A percentile compares a stretch with the other conserved stretches of the same genome.
Conservation (phyloP, 1,140 invertebrate genomes). For the Polyergus mexicanus region DNA sequence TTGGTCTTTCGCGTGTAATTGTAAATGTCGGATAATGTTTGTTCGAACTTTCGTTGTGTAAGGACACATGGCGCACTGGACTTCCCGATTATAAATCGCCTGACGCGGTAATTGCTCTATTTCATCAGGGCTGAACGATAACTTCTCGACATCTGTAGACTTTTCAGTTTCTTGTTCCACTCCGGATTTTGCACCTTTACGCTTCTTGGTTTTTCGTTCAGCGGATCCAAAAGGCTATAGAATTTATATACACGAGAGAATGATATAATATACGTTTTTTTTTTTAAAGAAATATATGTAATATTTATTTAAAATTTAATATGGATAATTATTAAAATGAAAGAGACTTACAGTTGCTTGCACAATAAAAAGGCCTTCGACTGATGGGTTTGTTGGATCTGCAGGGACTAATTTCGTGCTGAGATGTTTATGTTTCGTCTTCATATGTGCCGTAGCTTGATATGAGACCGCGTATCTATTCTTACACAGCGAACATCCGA, state of each 20-base stretch:
- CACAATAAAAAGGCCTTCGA: constrained; percentile 87
- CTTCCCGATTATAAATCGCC: constrained; percentile 88
- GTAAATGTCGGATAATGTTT: constrained; percentile 91
- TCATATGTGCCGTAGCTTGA: constrained; percentile 87
- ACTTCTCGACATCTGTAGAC: constrained; percentile 80
- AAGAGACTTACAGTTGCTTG: constrained; percentile 82
- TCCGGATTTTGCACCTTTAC: constrained; percentile 60
- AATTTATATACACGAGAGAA: neutral
- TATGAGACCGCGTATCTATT: constrained; percentile 84
- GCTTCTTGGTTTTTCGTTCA: constrained; percentile 75
- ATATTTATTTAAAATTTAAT: neutral
- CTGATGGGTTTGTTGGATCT: constrained; percentile 86
- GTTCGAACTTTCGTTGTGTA: constrained; percentile 91
- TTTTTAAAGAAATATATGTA: neutral
- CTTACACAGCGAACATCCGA: constrained; percentile 87
- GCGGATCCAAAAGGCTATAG: constrained; percentile 61
- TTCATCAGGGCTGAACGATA: constrained; percentile 88
- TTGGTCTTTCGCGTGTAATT: constrained; percentile 89
- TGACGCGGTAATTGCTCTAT: constrained; percentile 89
- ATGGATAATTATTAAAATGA: constrained; percentile 18
- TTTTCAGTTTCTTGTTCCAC: constrained; percentile 74
- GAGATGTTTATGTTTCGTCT: constrained; percentile 86
- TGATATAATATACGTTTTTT: neutral
- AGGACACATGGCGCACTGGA: constrained; percentile 90
- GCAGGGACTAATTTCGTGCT: constrained; percentile 85